Evolutionary conservation across 1,140 invertebrate genomes (phyloP).

Genomic region (Anoplolepis gracilipes): DNA sequence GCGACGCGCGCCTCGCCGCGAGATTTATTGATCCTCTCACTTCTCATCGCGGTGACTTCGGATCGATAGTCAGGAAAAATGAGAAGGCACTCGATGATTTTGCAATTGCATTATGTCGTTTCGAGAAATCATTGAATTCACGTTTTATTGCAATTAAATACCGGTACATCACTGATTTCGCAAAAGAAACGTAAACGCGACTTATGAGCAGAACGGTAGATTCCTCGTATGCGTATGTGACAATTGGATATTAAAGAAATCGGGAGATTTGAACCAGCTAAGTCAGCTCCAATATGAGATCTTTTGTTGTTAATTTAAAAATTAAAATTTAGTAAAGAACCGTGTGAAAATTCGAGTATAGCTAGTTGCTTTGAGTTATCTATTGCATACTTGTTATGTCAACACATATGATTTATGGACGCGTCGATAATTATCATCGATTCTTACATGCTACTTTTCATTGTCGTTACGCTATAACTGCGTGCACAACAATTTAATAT

Average conservation of each 20-base stretch:
- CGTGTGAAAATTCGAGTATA: too few species aligned
- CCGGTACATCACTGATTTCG: background rate
- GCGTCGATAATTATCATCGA: background rate
- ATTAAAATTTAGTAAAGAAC: too few species aligned
- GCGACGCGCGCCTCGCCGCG: background rate
- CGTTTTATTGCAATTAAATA: background rate
- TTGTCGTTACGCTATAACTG: background rate
- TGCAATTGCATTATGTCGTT: background rate
- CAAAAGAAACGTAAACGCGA: background rate
- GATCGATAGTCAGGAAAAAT: background rate
- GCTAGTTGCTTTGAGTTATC: too few species aligned
- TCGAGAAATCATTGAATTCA: background rate
- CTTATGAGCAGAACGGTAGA: background rate
- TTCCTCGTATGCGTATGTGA: too few species aligned
- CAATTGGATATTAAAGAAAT: background rate
- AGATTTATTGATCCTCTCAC: conserved; percentile 74
- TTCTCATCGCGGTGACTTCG: conserved; percentile 26
- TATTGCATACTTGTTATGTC: too few species aligned
- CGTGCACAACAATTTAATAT: background rate
- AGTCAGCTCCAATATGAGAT: conserved; percentile 4
- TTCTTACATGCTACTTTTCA: background rate
- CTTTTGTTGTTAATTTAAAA: too few species aligned
- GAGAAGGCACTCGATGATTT: background rate
- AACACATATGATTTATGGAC: too few species aligned
- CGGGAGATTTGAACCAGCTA: background rate